These are phyloP conservation scores for Zoanthus sociatus DNA, from an alignment of 92 coral and sea anemone genomes.

Conservation along the genomic window DNA sequence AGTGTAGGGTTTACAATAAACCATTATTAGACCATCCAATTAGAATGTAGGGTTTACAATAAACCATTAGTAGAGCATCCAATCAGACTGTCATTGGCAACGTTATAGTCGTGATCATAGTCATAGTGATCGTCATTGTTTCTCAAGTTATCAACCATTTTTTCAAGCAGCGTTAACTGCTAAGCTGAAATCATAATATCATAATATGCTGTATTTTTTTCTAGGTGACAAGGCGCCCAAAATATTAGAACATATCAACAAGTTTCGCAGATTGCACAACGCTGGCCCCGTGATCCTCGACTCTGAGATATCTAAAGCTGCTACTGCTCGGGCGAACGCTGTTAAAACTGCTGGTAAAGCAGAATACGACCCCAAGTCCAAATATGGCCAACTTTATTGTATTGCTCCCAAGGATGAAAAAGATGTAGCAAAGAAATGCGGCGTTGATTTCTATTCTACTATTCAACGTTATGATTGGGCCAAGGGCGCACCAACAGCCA, in stretches of 20 bases:
- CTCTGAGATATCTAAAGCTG: constrained; percentile 53
- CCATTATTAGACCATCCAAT: too few relatives aligned
- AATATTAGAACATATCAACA: constrained; percentile 41
- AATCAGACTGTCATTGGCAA: too few relatives aligned
- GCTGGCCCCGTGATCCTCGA: constrained; percentile 61
- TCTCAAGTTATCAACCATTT: background rate
- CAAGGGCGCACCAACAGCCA: constrained; percentile 44
- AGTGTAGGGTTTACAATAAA: too few relatives aligned
- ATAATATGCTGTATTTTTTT: background rate
- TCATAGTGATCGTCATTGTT: too few relatives aligned
- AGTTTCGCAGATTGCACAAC: constrained; percentile 66
- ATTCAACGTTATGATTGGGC: constrained; percentile 69
- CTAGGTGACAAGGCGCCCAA: constrained; percentile 10
- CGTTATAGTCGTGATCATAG: too few relatives aligned
- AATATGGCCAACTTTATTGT: constrained; percentile 61
- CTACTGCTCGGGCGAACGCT: constrained; percentile 69
- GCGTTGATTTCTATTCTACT: constrained; percentile 30
- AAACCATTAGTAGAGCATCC: too few relatives aligned
- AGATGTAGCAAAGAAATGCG: constrained; percentile 51
- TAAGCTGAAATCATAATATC: too few relatives aligned
- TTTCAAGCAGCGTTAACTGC: background rate
- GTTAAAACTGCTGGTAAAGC: constrained; percentile 53
- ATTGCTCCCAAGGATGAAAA: constrained; percentile 47
- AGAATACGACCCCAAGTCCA: constrained; percentile 56
- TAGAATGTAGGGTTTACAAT: too few relatives aligned